phyloP scores from a whole-genome alignment of 2,113 vertebrate species.

The Ellobius talpinus region DNA sequence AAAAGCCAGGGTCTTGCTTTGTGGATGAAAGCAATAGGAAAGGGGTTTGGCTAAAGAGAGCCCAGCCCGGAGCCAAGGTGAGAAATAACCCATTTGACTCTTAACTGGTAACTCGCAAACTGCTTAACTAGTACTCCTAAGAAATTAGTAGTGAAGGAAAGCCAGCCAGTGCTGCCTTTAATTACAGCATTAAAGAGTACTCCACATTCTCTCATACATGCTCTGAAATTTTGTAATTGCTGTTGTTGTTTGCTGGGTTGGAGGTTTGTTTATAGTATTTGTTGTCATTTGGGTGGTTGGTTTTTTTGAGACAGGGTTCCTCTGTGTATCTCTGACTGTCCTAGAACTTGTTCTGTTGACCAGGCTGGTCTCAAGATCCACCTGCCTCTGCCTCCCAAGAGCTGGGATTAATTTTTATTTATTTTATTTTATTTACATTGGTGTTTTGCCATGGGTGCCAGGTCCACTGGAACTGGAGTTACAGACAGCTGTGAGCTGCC shows the following conservation, averaged over 20 bases:
- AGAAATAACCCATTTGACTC: neutral
- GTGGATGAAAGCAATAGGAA: conserved; percentile 35
- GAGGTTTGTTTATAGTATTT: neutral
- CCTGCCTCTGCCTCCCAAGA: neutral
- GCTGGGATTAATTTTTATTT: neutral
- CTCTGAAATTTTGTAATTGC: neutral
- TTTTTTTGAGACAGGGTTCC: neutral
- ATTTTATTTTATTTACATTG: neutral
- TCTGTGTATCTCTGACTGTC: neutral
- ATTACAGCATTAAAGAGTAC: neutral
- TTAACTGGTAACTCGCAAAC: neutral
- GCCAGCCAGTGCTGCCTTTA: neutral
- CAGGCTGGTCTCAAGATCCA: too few relatives aligned
- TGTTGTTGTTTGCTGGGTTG: neutral
- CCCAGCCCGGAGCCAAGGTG: neutral
- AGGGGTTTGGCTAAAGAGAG: neutral
- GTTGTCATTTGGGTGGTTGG: neutral
- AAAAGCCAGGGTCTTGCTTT: conserved; percentile 49
- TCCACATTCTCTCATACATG: neutral
- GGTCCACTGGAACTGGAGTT: neutral
- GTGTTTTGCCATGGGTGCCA: neutral
- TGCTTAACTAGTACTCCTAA: neutral
- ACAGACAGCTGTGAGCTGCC: neutral
- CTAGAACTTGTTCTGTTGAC: too few relatives aligned
- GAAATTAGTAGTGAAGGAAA: neutral